Evolutionary conservation across 2,888 invertebrate species (phyloP).

Genomic region (Spodoptera littoralis): DNA sequence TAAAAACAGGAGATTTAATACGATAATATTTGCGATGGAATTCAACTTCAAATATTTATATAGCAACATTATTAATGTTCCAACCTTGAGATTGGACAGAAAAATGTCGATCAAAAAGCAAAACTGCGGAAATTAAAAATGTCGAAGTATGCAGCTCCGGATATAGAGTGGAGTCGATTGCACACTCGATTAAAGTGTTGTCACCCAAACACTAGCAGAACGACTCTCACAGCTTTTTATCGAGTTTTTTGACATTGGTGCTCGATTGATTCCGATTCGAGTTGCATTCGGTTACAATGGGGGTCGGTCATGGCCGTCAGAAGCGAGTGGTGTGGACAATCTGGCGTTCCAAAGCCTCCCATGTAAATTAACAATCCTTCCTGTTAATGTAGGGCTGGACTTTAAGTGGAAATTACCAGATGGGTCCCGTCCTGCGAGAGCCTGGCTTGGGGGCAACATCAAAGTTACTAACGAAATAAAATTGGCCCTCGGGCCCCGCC

Average conservation of each 20-base stretch:
- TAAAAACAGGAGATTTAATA: too few relatives aligned
- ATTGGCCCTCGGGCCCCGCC: too few relatives aligned
- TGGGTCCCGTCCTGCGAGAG: too few relatives aligned
- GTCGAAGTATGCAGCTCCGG: constrained; percentile 56
- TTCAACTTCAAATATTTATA: too few relatives aligned
- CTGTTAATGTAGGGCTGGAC: constrained; percentile 15
- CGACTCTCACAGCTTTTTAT: constrained; percentile 79
- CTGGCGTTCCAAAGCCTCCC: constrained; percentile 60
- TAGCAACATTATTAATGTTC: too few relatives aligned
- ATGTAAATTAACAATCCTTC: constrained; percentile 69
- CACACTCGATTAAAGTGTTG: constrained; percentile 70
- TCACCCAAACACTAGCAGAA: constrained; percentile 75
- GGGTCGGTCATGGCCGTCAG: constrained; percentile 77
- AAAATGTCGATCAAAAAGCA: constrained; percentile 17
- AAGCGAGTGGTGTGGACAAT: constrained; percentile 72
- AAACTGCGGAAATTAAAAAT: constrained; percentile 53
- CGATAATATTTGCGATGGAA: too few relatives aligned
- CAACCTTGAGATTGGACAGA: not conserved
- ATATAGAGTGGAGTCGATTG: constrained; percentile 64
- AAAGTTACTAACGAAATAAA: too few relatives aligned
- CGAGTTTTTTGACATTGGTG: constrained; percentile 75
- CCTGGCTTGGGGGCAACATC: too few relatives aligned
- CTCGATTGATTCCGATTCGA: constrained; percentile 78
- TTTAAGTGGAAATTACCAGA: too few relatives aligned
- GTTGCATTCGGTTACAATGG: constrained; percentile 76